These are phyloP conservation scores for Rhea americana DNA, from an alignment of 2,113 vertebrate species.

Conservation along the genomic window DNA sequence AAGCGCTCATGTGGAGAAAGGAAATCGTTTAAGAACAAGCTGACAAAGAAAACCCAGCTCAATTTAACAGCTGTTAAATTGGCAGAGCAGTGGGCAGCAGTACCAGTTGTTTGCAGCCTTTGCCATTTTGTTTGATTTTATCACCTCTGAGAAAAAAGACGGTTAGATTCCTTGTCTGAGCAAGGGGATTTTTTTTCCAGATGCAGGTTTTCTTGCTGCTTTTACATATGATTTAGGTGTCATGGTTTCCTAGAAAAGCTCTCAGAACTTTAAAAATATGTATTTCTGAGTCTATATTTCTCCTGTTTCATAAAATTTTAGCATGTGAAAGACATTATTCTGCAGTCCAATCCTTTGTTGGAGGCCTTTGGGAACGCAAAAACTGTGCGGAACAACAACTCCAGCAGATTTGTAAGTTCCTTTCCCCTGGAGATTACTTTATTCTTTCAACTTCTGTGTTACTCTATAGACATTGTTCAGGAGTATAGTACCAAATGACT, in stretches of 20 bases:
- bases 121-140: background rate
- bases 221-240: background rate
- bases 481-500: background rate
- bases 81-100: background rate
- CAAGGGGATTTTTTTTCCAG: background rate
- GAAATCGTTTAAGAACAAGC: background rate
- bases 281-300: background rate
- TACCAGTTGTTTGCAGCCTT: background rate
- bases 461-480: background rate
- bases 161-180: background rate
- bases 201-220: background rate
- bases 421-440: background rate
- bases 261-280: background rate
- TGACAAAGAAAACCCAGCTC: background rate
- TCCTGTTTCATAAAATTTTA: slow-evolving; percentile 58
- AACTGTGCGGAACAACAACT: slow-evolving; percentile 98
- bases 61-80: background rate
- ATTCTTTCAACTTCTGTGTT: background rate
- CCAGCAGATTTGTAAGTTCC: slow-evolving; percentile 94
- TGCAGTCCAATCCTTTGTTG: slow-evolving; percentile 95
- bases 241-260: background rate
- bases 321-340: slow-evolving; percentile 98
- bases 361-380: slow-evolving; percentile 98
- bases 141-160: background rate
- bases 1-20: background rate